Conservation (phyloP, 2,797 vertebrate species). For the Champsocephalus esox region DNA sequence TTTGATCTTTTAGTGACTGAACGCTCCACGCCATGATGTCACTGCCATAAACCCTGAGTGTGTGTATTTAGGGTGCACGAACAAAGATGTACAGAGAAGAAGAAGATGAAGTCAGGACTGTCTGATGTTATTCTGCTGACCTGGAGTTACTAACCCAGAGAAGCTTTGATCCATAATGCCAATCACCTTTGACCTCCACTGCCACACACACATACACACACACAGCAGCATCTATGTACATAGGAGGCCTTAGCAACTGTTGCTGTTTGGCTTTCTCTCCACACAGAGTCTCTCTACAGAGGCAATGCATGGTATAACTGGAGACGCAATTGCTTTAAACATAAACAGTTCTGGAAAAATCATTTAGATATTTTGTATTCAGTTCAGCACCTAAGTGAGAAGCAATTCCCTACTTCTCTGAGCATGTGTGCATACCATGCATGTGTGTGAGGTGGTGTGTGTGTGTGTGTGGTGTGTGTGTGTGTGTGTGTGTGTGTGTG, state of each 20-base stretch:
- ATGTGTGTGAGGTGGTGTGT: too few relatives aligned
- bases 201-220: background rate
- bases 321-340: background rate
- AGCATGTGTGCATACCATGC: slow-evolving; percentile 41
- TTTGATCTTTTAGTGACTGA: background rate
- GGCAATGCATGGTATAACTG: slow-evolving; percentile 9
- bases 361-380: background rate
- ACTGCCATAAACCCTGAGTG: background rate
- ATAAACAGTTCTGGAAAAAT: background rate
- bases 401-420: slow-evolving; percentile 12
- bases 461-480: background rate
- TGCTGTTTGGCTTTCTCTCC: slow-evolving; percentile 68
- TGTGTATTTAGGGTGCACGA: background rate
- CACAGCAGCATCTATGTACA: slow-evolving; percentile 26
- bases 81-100: slow-evolving; percentile 22
- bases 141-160: slow-evolving; percentile 28
- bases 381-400: background rate
- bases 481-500: background rate
- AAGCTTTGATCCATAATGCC: slow-evolving; percentile 44
- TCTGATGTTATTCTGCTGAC: slow-evolving; percentile 42
- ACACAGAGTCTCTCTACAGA: slow-evolving; percentile 53
- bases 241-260: slow-evolving; percentile 68
- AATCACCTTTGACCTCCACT: slow-evolving; percentile 16
- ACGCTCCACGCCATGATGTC: slow-evolving; percentile 24
- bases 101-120: slow-evolving; percentile 8